Percentiles rank a stretch among this genome's conserved stretches.
Evolutionary conservation across 2,797 vertebrate genomes (phyloP).

Genomic region (Tolypeutes matacus): DNA sequence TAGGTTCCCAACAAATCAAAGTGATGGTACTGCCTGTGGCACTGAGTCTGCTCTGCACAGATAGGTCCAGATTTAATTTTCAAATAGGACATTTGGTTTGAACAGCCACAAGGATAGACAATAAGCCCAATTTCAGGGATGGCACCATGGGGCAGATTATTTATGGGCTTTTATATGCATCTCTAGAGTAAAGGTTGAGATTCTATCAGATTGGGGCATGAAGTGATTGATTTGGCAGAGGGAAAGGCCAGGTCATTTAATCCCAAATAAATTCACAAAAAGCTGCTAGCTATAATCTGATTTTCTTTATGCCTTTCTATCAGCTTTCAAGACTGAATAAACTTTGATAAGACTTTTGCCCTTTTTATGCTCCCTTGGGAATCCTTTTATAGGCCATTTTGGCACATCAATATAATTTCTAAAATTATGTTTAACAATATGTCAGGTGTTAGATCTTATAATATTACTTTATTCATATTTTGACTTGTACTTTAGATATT

Average conservation of each 20-base stretch:
- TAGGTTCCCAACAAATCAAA: neutral
- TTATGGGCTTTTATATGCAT: neutral
- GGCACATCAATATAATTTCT: neutral
- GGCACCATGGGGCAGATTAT: neutral
- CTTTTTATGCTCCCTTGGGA: slow-evolving; percentile 43
- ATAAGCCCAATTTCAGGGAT: neutral
- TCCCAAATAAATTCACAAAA: slow-evolving; percentile 6
- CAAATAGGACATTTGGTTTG: neutral
- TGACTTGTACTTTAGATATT: slow-evolving; percentile 7
- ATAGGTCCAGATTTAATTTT: neutral
- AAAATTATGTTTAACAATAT: slow-evolving; percentile 8
- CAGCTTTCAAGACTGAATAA: slow-evolving; percentile 41
- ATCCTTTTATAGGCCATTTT: slow-evolving; percentile 19
- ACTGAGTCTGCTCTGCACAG: neutral
- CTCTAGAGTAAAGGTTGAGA: neutral
- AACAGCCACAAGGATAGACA: neutral
- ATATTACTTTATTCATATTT: slow-evolving; percentile 28
- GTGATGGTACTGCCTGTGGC: neutral
- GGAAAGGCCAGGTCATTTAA: neutral
- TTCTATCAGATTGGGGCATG: fast-evolving
- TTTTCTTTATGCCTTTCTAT: slow-evolving; percentile 47
- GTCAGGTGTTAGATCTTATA: slow-evolving; percentile 12
- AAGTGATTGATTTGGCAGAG: neutral
- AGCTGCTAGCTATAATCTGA: slow-evolving; percentile 6
- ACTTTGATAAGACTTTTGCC: slow-evolving; percentile 52